Evolutionary conservation across 1,140 invertebrate species (phyloP).

Genomic region (Brachionus plicatilis): DNA sequence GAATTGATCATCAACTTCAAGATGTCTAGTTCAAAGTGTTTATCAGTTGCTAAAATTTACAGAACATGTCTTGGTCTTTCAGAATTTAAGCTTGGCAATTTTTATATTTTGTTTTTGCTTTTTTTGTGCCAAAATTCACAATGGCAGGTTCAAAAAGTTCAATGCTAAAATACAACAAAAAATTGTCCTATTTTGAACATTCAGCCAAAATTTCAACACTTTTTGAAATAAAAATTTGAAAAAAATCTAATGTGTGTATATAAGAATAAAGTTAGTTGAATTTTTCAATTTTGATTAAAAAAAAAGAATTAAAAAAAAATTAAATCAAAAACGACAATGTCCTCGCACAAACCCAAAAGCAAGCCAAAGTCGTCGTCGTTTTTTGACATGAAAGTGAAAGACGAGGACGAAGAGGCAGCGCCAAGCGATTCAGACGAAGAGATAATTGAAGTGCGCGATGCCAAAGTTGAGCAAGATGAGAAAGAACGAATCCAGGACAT

Average conservation of each 20-base stretch:
- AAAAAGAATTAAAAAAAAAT: too few species aligned
- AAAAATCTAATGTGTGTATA: not conserved
- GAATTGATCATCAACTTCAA: too few species aligned
- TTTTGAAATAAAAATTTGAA: not conserved
- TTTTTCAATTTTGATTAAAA: too few species aligned
- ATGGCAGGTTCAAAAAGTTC: too few species aligned
- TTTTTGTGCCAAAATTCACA: too few species aligned
- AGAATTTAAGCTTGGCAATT: too few species aligned
- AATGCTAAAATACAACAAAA: not conserved
- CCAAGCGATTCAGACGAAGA: not conserved
- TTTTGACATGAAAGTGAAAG: constrained; percentile 11
- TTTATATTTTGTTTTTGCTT: too few species aligned
- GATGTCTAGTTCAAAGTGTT: too few species aligned
- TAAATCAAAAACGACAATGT: not conserved
- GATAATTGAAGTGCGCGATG: not conserved
- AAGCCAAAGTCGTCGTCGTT: not conserved
- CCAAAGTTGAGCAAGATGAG: constrained; percentile 43
- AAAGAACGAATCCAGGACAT: constrained; percentile 71
- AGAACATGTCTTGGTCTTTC: too few species aligned
- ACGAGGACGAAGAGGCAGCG: not conserved
- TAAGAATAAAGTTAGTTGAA: too few species aligned
- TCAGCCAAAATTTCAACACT: not conserved
- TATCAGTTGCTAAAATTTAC: too few species aligned
- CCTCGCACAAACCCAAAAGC: not conserved
- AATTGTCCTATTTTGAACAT: not conserved